Percentiles rank a stretch among this genome's conserved stretches.
These are phyloP conservation scores for Metaphire vulgaris DNA, from an alignment of 1,140 invertebrate species.

Conservation along the genomic window DNA sequence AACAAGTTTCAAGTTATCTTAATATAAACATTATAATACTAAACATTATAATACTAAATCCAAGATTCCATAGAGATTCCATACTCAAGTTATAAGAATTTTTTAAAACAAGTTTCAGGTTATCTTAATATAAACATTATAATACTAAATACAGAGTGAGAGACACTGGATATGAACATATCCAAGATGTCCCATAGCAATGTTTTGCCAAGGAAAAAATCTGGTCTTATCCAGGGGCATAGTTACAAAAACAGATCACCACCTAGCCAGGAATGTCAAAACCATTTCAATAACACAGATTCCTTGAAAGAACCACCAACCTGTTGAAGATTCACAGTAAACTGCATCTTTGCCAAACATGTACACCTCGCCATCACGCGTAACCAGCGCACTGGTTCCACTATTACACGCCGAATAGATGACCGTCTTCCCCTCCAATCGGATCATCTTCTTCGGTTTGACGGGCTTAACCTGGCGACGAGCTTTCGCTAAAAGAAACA, in stretches of 20 bases:
- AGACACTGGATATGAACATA: too few species aligned
- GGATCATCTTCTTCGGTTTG: conserved; percentile 85
- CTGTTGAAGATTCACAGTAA: conserved; percentile 71
- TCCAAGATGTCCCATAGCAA: too few species aligned
- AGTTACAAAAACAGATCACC: too few species aligned
- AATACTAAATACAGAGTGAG: conserved; percentile 20
- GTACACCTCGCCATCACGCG: conserved; percentile 75
- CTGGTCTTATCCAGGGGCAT: too few species aligned
- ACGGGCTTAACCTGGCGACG: conserved; percentile 79
- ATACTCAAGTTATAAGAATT: too few species aligned
- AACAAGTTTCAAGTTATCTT: too few species aligned
- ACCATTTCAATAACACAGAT: too few species aligned
- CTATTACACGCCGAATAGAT: conserved; percentile 83
- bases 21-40: conserved; percentile 22
- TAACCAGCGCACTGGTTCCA: conserved; percentile 85
- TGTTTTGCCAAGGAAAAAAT: too few species aligned
- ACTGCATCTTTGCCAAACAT: conserved; percentile 93
- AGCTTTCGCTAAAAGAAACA: conserved; percentile 66
- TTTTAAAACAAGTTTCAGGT: too few species aligned
- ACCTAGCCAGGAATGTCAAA: too few species aligned
- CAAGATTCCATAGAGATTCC: too few species aligned
- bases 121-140: conserved; percentile 11
- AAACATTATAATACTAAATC: conserved; percentile 37
- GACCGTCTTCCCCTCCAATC: conserved; percentile 77
- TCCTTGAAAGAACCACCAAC: conserved; percentile 47